Evolutionary conservation across 2,888 invertebrate species (phyloP).

Genomic region (Mylabris sibirica): DNA sequence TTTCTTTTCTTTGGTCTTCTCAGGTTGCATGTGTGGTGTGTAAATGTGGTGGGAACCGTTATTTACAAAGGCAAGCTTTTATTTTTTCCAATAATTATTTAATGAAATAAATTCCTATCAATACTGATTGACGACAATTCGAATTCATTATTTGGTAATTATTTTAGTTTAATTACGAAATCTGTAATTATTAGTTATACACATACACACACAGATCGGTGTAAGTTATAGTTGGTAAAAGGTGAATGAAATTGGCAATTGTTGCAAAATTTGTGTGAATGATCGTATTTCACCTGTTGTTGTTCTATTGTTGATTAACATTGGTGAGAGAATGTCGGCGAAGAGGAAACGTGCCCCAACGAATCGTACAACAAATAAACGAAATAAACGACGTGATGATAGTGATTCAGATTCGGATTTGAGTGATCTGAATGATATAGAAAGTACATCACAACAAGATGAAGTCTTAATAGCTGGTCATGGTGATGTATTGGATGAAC

Average conservation of each 20-base stretch:
- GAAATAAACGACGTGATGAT: slow-evolving; percentile 57
- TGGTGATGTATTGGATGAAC: slow-evolving; percentile 66
- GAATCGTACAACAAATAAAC: slow-evolving; percentile 54
- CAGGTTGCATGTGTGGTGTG: background rate
- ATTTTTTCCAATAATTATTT: background rate
- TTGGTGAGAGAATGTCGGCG: slow-evolving; percentile 46
- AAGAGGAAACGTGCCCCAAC: slow-evolving; percentile 58
- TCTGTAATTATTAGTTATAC: background rate
- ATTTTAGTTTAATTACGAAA: background rate
- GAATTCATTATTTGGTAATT: background rate
- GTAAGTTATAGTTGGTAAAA: background rate
- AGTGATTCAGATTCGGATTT: slow-evolving; percentile 61
- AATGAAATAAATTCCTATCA: background rate
- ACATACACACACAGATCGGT: background rate
- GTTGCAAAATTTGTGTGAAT: background rate
- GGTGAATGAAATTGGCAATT: slow-evolving; percentile 4
- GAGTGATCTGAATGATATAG: slow-evolving; percentile 57
- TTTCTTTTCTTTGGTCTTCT: background rate
- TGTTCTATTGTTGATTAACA: background rate
- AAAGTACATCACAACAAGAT: slow-evolving; percentile 61
- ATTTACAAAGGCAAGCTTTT: slow-evolving; percentile 2
- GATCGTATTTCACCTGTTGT: background rate
- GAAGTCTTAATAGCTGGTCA: slow-evolving; percentile 65
- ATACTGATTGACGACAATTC: background rate
- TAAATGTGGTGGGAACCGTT: background rate